Evolutionary conservation across 2,113 vertebrate species (phyloP), one percentile per base, ranked within the genome.

Genomic region (Electrona antarctica): DNA sequence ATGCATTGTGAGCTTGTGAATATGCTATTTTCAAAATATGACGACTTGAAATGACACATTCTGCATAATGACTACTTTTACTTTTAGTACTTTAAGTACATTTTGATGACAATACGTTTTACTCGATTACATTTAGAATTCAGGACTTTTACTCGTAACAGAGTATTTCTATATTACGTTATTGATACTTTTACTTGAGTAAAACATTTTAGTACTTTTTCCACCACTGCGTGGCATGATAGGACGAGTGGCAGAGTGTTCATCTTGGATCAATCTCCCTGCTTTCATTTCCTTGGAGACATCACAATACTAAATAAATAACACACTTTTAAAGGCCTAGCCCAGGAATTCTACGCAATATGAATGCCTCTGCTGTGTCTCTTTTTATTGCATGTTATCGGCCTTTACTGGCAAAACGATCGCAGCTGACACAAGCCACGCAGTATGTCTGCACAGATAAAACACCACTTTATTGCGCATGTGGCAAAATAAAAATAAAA

Each of bases 331-430:
- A 48, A 12, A 41, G 49, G 64, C 51, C 64, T 59, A 21, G 21
- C 48, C 62, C n/a, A 41, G 54, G 7, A 47, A 56, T 21, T 65
- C 13, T 46, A 5, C 51, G 56, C 41, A 64, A 54, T n/a, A 12
- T 7, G 46, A 21, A 7, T 65, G 15, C 10, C 1, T 21, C 21
- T 21, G 21, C 21, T 21, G 21, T 21, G 21, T 21, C 21, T 7
- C 10, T n/a, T 71, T 77, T 79, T 73, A 59, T 64, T 12, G 14
- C 50, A 71, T 7, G 28, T 64, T 81, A 75, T 82, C 64, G 62
- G 74, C 51, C 10, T 1, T 69, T 62, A 65, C n/a, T 58, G 70
- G 64, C 70, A 77, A 67, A 77, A 64, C 15, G 51, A 83, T 77
- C 64, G 80, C 78, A 83, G 58, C 58, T 57, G n/a, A 82, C 69